phyloP scores from a whole-genome alignment of 2,113 vertebrate species.

The Scytalopus superciliaris region DNA sequence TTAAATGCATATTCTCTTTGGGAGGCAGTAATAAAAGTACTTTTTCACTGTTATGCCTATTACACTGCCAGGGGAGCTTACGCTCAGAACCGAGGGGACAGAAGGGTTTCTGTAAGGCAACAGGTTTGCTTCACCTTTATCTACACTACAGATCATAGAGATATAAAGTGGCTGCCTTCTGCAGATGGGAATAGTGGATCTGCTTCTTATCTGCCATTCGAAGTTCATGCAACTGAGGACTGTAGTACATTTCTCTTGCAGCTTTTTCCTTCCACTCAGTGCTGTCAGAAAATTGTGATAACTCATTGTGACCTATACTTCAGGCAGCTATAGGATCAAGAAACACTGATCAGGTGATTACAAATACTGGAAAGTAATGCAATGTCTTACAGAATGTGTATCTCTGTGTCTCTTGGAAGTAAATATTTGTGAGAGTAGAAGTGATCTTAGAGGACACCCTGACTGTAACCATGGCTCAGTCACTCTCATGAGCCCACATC shows the following conservation, averaged over 20 bases:
- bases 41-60: background rate
- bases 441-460: background rate
- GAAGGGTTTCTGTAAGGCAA: background rate
- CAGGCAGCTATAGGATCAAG: constrained; percentile 4
- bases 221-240: constrained; percentile 9
- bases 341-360: background rate
- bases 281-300: constrained; percentile 29
- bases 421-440: constrained; percentile 11
- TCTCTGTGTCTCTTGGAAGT: background rate
- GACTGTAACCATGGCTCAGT: background rate
- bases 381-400: background rate
- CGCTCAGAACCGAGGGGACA: background rate
- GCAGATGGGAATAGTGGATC: constrained; percentile 24
- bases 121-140: constrained; percentile 11
- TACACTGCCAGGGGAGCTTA: background rate
- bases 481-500: background rate
- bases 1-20: constrained; percentile 3
- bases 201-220: background rate
- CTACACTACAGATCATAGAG: background rate
- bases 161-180: background rate
- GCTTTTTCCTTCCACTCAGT: background rate
- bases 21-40: background rate
- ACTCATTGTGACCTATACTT: constrained; percentile 20
- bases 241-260: constrained; percentile 10
- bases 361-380: background rate